Percentiles rank a stretch among this genome's conserved stretches.
phyloP scores from a whole-genome alignment of 2,888 invertebrate species.

The Formica aserva region DNA sequence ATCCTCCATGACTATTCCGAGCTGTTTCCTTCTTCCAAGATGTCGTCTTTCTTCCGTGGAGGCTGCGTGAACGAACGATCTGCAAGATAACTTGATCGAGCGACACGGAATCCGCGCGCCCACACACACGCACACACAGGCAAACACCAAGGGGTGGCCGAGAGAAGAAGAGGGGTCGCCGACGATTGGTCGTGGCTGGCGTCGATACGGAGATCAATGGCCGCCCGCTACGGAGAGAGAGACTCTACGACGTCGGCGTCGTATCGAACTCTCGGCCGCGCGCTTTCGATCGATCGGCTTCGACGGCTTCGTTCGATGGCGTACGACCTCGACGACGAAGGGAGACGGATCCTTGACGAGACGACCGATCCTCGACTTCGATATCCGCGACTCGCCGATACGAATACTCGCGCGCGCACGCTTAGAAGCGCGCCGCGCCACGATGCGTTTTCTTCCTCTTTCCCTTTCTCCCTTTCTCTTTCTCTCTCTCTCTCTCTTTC shows the following conservation, averaged over 20 bases:
- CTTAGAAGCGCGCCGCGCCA: slow-evolving; percentile 60
- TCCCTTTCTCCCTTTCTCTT: slow-evolving; percentile 36
- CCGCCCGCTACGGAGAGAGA: slow-evolving; percentile 40
- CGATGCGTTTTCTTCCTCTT: slow-evolving; percentile 18
- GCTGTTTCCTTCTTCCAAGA: slow-evolving; percentile 63
- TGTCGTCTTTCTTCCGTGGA: slow-evolving; percentile 60
- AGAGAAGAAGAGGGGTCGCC: slow-evolving; percentile 48
- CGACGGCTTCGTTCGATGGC: slow-evolving; percentile 31
- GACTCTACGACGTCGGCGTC: slow-evolving; percentile 30
- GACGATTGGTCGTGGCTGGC: slow-evolving; percentile 54
- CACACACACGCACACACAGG: neutral
- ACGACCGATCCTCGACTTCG: slow-evolving; percentile 39
- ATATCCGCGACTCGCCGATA: slow-evolving; percentile 28
- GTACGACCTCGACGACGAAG: slow-evolving; percentile 33
- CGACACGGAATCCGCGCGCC: slow-evolving; percentile 24
- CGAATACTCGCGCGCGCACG: slow-evolving; percentile 71
- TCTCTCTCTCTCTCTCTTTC: neutral
- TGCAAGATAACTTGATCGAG: slow-evolving; percentile 35
- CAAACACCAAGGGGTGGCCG: slow-evolving; percentile 19
- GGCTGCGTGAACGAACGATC: slow-evolving; percentile 42
- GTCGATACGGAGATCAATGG: slow-evolving; percentile 79
- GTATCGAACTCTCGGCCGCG: slow-evolving; percentile 47
- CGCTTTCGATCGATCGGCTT: slow-evolving; percentile 51
- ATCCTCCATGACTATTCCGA: slow-evolving; percentile 52
- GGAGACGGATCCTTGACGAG: slow-evolving; percentile 14